Percentiles rank a stretch among this genome's conserved stretches.
phyloP scores from a whole-genome alignment of 2,888 invertebrate genomes.

The Coronaproctus castanopsis region DNA sequence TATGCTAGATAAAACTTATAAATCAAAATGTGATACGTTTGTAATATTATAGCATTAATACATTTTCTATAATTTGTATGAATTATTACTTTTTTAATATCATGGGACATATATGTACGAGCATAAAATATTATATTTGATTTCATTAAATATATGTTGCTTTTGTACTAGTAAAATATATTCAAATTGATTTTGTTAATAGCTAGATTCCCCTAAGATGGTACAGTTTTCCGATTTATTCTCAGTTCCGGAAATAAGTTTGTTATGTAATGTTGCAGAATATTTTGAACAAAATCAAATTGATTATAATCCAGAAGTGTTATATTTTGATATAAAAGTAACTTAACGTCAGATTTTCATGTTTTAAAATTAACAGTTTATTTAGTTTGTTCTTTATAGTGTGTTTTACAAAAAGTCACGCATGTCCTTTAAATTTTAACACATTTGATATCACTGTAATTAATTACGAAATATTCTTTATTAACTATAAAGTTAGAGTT shows the following conservation, averaged over 20 bases:
- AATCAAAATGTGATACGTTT: too few relatives aligned
- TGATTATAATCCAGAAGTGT: slow-evolving; percentile 83
- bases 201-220: slow-evolving; percentile 38
- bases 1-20: too few relatives aligned
- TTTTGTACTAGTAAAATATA: not conserved
- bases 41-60: too few relatives aligned
- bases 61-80: too few relatives aligned
- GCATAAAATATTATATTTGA: slow-evolving; percentile 10
- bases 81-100: too few relatives aligned
- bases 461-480: too few relatives aligned
- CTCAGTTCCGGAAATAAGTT: slow-evolving; percentile 87
- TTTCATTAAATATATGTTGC: not conserved
- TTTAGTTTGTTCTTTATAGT: too few relatives aligned
- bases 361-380: not conserved
- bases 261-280: slow-evolving; percentile 82
- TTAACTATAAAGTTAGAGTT: too few relatives aligned
- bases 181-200: slow-evolving; percentile 9
- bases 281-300: slow-evolving; percentile 75
- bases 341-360: slow-evolving; percentile 15
- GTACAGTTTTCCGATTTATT: slow-evolving; percentile 89
- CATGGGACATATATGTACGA: too few relatives aligned
- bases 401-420: too few relatives aligned
- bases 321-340: slow-evolving; percentile 86
- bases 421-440: too few relatives aligned
- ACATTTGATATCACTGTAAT: too few relatives aligned